These are phyloP conservation scores for Dasysyrphus tricinctus DNA, from an alignment of 2,888 invertebrate species.

Conservation along the genomic window DNA sequence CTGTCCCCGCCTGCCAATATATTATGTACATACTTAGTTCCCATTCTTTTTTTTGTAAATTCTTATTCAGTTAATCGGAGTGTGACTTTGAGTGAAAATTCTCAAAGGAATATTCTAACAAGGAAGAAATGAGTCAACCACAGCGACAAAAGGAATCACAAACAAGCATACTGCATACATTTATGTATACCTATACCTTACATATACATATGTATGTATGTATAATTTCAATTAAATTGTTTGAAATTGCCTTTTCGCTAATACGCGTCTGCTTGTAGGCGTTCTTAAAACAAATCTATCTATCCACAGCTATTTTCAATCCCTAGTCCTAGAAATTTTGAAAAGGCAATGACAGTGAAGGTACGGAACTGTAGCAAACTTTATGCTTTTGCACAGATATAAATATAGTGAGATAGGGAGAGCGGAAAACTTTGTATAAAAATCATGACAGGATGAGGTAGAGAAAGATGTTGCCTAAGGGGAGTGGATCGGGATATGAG, in stretches of 20 bases:
- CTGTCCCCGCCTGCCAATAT: not conserved
- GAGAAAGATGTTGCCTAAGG: conserved; percentile 22
- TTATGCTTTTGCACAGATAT: conserved; percentile 21
- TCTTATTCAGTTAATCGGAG: not conserved
- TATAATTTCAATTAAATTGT: conserved; percentile 59
- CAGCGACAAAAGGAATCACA: conserved; percentile 6
- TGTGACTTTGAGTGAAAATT: conserved; percentile 1
- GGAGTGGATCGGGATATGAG: not conserved
- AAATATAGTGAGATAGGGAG: not conserved
- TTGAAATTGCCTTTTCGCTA: conserved; percentile 38
- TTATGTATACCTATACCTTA: too few relatives aligned
- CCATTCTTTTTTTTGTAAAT: not conserved
- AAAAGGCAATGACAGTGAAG: conserved; percentile 1
- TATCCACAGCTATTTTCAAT: not conserved
- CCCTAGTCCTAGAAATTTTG: not conserved
- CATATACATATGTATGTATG: not conserved
- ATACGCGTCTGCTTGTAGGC: conserved; percentile 8
- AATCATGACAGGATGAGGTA: conserved; percentile 43
- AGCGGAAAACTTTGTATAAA: conserved; percentile 19
- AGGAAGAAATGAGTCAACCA: conserved; percentile 12
- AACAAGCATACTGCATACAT: not conserved
- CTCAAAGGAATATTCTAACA: not conserved
- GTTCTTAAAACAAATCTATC: not conserved
- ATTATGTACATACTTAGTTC: not conserved
- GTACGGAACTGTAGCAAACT: conserved; percentile 32